These are phyloP conservation scores for Pseudorhiza aurosa DNA, from an alignment of 30 jellyfish, hydroid and myxozoan genomes.

Conservation along the genomic window DNA sequence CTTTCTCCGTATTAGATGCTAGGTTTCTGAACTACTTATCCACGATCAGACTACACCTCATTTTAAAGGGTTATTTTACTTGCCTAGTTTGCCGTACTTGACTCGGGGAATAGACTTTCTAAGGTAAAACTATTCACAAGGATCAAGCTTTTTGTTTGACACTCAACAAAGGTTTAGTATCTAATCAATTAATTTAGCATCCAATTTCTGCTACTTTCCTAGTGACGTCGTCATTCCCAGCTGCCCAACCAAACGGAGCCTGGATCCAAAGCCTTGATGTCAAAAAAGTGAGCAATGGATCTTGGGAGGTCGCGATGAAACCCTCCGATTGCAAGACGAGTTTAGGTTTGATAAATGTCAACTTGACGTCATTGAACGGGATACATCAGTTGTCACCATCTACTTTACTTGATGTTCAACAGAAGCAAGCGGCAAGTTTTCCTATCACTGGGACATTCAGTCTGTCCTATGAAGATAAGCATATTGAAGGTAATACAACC, in stretches of 20 bases:
- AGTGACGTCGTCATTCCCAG: slow-evolving; percentile 54
- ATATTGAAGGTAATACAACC: slow-evolving; percentile 41
- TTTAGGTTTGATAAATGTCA: slow-evolving; percentile 32
- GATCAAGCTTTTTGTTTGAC: too few species aligned
- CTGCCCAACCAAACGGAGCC: slow-evolving; percentile 70
- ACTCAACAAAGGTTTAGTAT: too few species aligned
- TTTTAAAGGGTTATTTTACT: too few species aligned
- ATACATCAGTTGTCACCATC: neutral
- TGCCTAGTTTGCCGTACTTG: too few species aligned
- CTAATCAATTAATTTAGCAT: too few species aligned
- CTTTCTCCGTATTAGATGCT: too few species aligned
- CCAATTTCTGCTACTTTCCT: neutral
- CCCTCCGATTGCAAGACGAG: slow-evolving; percentile 46
- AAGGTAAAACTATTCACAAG: too few species aligned
- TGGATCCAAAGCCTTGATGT: slow-evolving; percentile 40
- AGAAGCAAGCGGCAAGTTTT: slow-evolving; percentile 36
- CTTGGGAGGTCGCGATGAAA: slow-evolving; percentile 47
- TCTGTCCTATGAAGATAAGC: slow-evolving; percentile 22
- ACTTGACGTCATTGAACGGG: neutral
- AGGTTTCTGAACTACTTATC: too few species aligned
- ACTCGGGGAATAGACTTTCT: too few species aligned
- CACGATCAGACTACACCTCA: too few species aligned
- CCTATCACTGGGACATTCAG: slow-evolving; percentile 66
- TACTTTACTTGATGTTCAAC: slow-evolving; percentile 14
- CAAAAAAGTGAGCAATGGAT: slow-evolving; percentile 25